Evolutionary conservation across 2,888 invertebrate genomes (phyloP).

Genomic region (Sinodicranocentrus sp.): DNA sequence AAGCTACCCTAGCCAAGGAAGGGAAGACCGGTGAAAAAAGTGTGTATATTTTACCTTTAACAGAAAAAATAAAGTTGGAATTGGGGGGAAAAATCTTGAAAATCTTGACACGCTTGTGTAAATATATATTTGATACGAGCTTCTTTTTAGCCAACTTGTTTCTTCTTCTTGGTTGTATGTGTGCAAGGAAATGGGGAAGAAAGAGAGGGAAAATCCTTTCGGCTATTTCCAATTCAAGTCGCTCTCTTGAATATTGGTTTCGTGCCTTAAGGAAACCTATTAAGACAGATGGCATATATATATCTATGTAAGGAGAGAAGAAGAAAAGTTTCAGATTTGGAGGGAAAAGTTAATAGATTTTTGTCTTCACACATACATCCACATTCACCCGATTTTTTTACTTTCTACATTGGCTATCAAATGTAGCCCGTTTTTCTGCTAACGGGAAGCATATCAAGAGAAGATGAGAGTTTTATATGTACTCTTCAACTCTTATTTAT

Average conservation of each 20-base stretch:
- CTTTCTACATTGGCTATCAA: no score
- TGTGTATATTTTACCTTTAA: no score
- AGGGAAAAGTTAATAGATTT: conserved; percentile 57
- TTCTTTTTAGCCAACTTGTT: conserved; percentile 37
- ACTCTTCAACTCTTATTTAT: no score
- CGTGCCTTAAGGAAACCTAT: conserved; percentile 59
- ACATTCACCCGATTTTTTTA: no score
- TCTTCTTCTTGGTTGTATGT: conserved; percentile 4
- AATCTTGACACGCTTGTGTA: conserved; percentile 64
- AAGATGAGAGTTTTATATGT: no score
- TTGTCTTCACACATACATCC: conserved; percentile 38
- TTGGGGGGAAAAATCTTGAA: conserved; percentile 29
- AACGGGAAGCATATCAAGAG: no score
- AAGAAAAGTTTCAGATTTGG: conserved; percentile 52
- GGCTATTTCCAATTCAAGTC: conserved; percentile 59
- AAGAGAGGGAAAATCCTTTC: conserved; percentile 36
- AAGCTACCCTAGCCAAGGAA: neutral
- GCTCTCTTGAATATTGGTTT: conserved; percentile 56
- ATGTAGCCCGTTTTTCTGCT: no score
- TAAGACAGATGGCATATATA: conserved; percentile 53
- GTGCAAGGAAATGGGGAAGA: neutral
- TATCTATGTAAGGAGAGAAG: conserved; percentile 31
- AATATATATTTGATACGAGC: conserved; percentile 50
- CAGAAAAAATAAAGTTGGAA: conserved; percentile 15
- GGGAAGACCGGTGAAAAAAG: neutral